phyloP scores from a whole-genome alignment of 2,797 vertebrate species.

The Lithobates pipiens region DNA sequence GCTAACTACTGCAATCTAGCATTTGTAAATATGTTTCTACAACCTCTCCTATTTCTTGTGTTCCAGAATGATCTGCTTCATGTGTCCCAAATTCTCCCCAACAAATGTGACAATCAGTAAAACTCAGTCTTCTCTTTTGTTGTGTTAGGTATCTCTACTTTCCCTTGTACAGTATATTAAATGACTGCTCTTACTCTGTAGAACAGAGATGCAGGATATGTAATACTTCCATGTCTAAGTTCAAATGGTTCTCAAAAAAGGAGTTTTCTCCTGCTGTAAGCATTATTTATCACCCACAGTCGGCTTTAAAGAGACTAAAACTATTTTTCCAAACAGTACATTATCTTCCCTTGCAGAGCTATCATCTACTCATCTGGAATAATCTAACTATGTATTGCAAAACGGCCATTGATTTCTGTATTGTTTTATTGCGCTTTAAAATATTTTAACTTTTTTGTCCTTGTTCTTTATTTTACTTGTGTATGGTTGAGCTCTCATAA shows the following conservation, averaged over 20 bases:
- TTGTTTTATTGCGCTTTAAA: slow-evolving; percentile 4
- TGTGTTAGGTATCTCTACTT: neutral
- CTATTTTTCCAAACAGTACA: slow-evolving; percentile 1
- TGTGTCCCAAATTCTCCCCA: slow-evolving; percentile 11
- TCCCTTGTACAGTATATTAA: neutral
- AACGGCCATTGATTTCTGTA: slow-evolving; percentile 25
- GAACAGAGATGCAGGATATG: neutral
- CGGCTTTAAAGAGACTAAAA: slow-evolving; percentile 27
- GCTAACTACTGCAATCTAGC: slow-evolving; percentile 34
- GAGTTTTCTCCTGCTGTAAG: slow-evolving; percentile 18
- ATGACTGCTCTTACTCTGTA: neutral
- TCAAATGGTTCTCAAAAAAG: slow-evolving; percentile 28
- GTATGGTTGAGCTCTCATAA: neutral
- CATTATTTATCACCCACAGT: slow-evolving; percentile 18
- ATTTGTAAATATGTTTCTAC: slow-evolving; percentile 17
- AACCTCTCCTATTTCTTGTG: slow-evolving; percentile 15
- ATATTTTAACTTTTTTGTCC: neutral
- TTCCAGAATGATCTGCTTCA: slow-evolving; percentile 38
- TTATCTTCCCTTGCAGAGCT: slow-evolving; percentile 15
- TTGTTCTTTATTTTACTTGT: neutral
- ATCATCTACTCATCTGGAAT: slow-evolving; percentile 17
- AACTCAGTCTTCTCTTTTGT: slow-evolving; percentile 12
- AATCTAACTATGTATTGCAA: slow-evolving; percentile 8
- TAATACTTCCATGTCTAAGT: slow-evolving; percentile 21
- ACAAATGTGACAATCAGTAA: slow-evolving; percentile 26